Percentiles rank a stretch among this genome's conserved stretches.
phyloP scores from a whole-genome alignment of 2,113 vertebrate genomes.

The Anguilla rostrata region DNA sequence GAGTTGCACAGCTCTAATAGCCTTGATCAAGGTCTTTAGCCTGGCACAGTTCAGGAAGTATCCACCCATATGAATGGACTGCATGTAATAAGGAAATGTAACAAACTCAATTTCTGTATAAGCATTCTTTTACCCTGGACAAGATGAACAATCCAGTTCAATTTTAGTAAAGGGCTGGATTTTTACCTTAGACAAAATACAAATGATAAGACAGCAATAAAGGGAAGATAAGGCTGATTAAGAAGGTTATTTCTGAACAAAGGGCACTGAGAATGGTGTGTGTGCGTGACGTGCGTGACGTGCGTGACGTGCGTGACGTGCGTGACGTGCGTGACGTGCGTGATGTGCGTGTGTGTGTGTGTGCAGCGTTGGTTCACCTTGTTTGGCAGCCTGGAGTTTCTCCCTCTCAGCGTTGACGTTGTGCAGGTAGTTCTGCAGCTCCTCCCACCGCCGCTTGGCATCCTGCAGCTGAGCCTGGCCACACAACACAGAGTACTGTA shows the following conservation, averaged over 20 bases:
- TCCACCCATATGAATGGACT: background rate
- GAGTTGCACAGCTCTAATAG: too few relatives aligned
- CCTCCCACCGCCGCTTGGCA: slow-evolving; percentile 89
- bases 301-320: background rate
- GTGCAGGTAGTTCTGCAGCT: slow-evolving; percentile 88
- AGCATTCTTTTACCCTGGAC: background rate
- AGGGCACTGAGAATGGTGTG: too few relatives aligned
- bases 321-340: background rate
- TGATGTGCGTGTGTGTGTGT: background rate
- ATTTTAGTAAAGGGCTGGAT: too few relatives aligned
- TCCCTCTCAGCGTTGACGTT: slow-evolving; percentile 86
- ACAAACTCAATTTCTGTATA: too few relatives aligned
- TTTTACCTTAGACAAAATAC: too few relatives aligned
- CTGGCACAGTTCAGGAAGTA: background rate
- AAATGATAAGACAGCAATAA: too few relatives aligned
- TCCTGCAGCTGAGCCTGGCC: slow-evolving; percentile 88
- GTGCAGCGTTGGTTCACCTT: slow-evolving; percentile 69
- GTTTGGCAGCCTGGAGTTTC: slow-evolving; percentile 72
- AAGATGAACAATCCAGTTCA: too few relatives aligned
- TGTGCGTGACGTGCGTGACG: background rate
- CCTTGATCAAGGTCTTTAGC: background rate
- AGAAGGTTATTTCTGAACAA: too few relatives aligned
- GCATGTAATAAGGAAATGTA: background rate
- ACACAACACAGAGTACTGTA: background rate
- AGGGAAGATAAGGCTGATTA: too few relatives aligned